Conservation (phyloP, 2,888 invertebrate species). For the Agriotes lineatus region DNA sequence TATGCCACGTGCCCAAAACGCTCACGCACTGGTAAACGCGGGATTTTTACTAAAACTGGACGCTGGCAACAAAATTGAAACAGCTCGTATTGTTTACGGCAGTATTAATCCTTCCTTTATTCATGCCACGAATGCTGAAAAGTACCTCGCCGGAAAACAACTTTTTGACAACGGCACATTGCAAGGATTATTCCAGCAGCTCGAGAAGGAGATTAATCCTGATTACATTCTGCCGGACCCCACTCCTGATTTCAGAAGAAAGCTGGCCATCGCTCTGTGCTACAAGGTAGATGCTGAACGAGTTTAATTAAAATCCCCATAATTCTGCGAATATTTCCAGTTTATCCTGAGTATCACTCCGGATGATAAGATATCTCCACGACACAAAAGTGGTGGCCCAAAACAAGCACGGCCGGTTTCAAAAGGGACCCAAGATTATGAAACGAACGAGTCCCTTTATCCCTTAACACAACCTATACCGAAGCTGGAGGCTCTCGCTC, state of each 20-base stretch:
- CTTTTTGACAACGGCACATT: conserved; percentile 61
- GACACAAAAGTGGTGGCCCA: conserved; percentile 71
- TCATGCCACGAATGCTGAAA: conserved; percentile 69
- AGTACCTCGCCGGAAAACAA: conserved; percentile 63
- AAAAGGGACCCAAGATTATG: conserved; percentile 77
- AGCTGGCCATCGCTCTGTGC: conserved; percentile 79
- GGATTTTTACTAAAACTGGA: conserved; percentile 75
- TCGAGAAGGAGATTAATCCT: conserved; percentile 73
- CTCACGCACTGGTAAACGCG: conserved; percentile 80
- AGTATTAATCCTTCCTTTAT: conserved; percentile 69
- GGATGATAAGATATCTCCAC: conserved; percentile 65
- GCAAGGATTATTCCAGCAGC: conserved; percentile 65
- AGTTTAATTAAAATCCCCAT: too few relatives aligned
- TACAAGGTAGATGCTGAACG: conserved; percentile 78
- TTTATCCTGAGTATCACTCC: conserved; percentile 72
- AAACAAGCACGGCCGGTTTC: conserved; percentile 73
- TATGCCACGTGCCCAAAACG: conserved; percentile 78
- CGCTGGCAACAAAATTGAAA: conserved; percentile 62
- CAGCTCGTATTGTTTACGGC: conserved; percentile 74
- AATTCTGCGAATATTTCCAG: conserved; percentile 57
- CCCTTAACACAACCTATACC: conserved; percentile 81
- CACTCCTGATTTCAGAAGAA: conserved; percentile 75
- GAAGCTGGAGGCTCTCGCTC: conserved; percentile 78
- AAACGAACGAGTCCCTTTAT: conserved; percentile 77
- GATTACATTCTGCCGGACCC: conserved; percentile 75